Evolutionary conservation across 2,797 vertebrate genomes (phyloP), one percentile per base, ranked within the genome.

Genomic region (Gouania willdenowi): DNA sequence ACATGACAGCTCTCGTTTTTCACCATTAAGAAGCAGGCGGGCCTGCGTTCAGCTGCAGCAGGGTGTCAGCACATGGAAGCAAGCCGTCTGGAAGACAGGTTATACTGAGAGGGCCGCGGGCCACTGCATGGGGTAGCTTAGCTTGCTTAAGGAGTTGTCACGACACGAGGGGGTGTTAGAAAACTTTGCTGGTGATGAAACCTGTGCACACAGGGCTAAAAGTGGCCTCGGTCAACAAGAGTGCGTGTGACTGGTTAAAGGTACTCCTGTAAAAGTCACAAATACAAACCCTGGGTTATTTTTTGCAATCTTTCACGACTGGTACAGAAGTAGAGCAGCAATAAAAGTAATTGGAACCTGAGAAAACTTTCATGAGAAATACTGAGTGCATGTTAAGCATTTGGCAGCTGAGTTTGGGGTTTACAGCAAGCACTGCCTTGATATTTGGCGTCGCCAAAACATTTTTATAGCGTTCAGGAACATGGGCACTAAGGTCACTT

Each of bases 1-100:
- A 87, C 75, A 84, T 80, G 81, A 83, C 82, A 80, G 83, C 82
- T 84, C 80, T 83, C 59, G 71, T 83, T 87, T 86, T 83, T 88
- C 82, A 81, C 76, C 65, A 69, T 82, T 75, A 82, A 67, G 66
- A 67, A 71, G 64, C 50, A 66, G 70, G 56, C 57, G 31, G 55
- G 71, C 65, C 56, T 26, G 68, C 43, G 70, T 71, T 65, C 66
- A 52, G 77, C 76, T 76, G 65, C 47, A 37, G 69, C 43, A 5
- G 46, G 48, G 70, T 72, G 66, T 81, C 71, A 69, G 79, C 45
- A n/a, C 45, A 52, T 47, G 44, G 41, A 59, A 71, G 52, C 24
- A 68, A 63, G 65, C 45, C 43, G 42, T 44, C 32, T 57, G 42
- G 48, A 52, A 63, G 61, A 69, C 54, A 44, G 63, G 42, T 45